Base-by-base conservation (phyloP, 2,888 invertebrate genomes). In the Exephanes ischioxanthus region DNA sequence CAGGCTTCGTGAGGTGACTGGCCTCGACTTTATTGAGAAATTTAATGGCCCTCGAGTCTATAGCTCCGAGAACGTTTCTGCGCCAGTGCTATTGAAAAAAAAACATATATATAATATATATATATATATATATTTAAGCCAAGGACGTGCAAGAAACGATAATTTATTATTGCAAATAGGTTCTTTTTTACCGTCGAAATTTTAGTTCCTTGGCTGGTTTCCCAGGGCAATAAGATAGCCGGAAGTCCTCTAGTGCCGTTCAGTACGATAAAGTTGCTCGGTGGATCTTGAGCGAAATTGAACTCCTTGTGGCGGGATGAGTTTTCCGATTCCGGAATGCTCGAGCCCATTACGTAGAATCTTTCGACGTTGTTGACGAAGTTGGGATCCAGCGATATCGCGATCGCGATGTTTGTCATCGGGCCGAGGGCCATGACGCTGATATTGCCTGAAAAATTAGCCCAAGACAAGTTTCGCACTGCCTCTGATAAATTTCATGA, bases 201-300 rank as follows among this genome's bases (percentile, higher is more conserved):
- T 5, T 87, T 2, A n/a, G 85, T 48, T 1, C 86, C 71, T 0
- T 76, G 0, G 1, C 79, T 77, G 14, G 94, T 92, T 85, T 96
- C 96, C 95, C 95, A 95, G 0, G 95, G 95, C 1, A 95, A 87
- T 9, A 96, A 83, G 9, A 93, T 92, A 67, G 94, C 92, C 0
- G 94, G 94, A 73, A 92, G 84, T 93, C 92, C 71, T 9, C 41
- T 68, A 0, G 86, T 89, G 4, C 87, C 93, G 91, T 94, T 94
- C 9, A 96, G 90, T 1, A 95, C 94, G 33, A 96, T 94, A 51
- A 93, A 93, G 33, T 96, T 95, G 3, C 96, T 95, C 87, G 96
- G 95, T 0, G 96, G 96, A 90, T 96, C 96, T 80, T 92, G 92
- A 72, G 91, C 90, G 88, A 96, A 96, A 91, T 96, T 96, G 90